A percentile compares a stretch with the other conserved stretches of the same genome.
Conservation (phyloP, 1,140 invertebrate species). For the Bombus balteatus region DNA sequence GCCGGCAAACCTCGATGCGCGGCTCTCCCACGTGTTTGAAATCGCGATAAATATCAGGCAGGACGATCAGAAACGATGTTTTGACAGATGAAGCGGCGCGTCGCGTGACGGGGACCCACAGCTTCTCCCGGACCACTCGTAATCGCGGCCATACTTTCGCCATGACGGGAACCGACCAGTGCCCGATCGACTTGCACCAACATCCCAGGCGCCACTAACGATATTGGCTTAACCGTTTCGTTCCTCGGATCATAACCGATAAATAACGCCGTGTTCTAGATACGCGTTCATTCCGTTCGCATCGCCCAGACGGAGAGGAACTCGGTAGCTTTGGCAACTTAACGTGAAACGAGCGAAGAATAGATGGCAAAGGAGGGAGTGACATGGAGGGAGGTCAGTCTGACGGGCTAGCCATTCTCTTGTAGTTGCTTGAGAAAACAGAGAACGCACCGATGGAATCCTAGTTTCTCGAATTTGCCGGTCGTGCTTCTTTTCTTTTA, state of each 20-base stretch:
- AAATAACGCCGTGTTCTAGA: slow-evolving; percentile 63
- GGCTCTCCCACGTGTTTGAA: slow-evolving; percentile 71
- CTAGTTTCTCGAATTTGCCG: background rate
- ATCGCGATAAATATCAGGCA: slow-evolving; percentile 75
- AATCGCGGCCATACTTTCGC: slow-evolving; percentile 17
- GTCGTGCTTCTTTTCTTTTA: background rate
- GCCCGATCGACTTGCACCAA: slow-evolving; percentile 18
- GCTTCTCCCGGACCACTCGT: background rate
- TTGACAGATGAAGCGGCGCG: slow-evolving; percentile 73
- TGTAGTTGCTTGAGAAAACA: background rate
- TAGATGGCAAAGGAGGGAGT: slow-evolving; percentile 12
- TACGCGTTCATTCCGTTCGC: slow-evolving; percentile 11
- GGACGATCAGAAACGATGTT: slow-evolving; percentile 72
- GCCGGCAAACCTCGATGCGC: background rate
- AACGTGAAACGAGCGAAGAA: slow-evolving; percentile 10
- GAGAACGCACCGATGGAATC: background rate
- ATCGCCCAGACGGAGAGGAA: background rate
- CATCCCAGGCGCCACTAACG: slow-evolving; percentile 69
- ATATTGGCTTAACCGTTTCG: slow-evolving; percentile 72
- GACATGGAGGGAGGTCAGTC: background rate
- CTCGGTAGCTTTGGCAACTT: background rate
- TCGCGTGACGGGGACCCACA: slow-evolving; percentile 9
- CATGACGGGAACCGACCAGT: slow-evolving; percentile 33
- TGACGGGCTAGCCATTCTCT: background rate
- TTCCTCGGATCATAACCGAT: slow-evolving; percentile 60